Evolutionary conservation across 1,140 invertebrate genomes (phyloP).

Genomic region (Cepaea nemoralis): DNA sequence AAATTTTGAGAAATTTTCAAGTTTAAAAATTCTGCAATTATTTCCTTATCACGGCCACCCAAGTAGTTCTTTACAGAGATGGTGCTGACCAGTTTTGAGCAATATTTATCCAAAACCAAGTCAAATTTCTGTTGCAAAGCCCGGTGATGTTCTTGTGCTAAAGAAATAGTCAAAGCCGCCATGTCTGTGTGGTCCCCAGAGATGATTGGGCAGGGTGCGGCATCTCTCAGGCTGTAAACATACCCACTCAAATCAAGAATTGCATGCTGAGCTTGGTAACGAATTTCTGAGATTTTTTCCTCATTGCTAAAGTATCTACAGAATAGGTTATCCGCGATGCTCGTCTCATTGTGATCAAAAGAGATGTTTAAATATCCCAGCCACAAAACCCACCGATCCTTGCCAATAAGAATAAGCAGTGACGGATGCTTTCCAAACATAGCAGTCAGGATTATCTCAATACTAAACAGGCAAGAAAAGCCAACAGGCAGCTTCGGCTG

Average conservation of each 20-base stretch:
- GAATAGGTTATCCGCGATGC: conserved; percentile 5
- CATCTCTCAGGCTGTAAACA: conserved; percentile 27
- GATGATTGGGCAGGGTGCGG: conserved; percentile 26
- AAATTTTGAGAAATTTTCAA: conserved; percentile 6
- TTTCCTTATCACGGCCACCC: neutral
- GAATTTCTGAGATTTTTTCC: conserved; percentile 32
- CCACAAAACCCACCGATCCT: conserved; percentile 34
- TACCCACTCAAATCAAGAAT: conserved; percentile 25
- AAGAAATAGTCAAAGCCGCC: conserved; percentile 17
- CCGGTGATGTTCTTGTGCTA: conserved; percentile 33
- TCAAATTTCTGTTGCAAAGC: conserved; percentile 29
- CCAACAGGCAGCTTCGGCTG: conserved; percentile 17
- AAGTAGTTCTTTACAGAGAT: neutral
- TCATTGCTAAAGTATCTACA: conserved; percentile 21
- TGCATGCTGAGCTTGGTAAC: conserved; percentile 8
- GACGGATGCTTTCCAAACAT: conserved; percentile 25
- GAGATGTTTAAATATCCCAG: conserved; percentile 32
- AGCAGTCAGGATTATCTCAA: conserved; percentile 27
- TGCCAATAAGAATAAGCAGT: conserved; percentile 29
- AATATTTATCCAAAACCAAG: neutral
- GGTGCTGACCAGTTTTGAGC: neutral
- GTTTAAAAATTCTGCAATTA: conserved; percentile 8
- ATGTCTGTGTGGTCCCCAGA: conserved; percentile 27
- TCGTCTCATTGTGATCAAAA: conserved; percentile 30
- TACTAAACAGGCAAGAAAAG: conserved; percentile 30